Evolutionary conservation across 2,888 invertebrate species (phyloP).

Genomic region (Philereme transversata): DNA sequence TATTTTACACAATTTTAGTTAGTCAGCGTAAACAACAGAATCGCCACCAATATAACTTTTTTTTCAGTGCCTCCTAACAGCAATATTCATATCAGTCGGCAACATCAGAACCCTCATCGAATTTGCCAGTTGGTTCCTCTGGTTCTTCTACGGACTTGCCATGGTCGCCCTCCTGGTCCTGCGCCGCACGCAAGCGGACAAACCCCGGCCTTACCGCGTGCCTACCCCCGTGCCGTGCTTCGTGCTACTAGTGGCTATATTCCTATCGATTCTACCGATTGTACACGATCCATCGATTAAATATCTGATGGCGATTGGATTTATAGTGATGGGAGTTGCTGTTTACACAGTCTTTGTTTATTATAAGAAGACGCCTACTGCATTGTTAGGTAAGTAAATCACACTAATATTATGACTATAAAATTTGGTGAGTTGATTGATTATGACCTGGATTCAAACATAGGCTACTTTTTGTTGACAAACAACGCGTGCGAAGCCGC

Average conservation of each 20-base stretch:
- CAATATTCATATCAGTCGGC: slow-evolving; percentile 88
- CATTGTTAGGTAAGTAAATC: slow-evolving; percentile 86
- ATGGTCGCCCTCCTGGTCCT: slow-evolving; percentile 91
- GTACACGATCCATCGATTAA: slow-evolving; percentile 89
- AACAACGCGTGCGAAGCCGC: too few species aligned
- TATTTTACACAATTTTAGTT: too few species aligned
- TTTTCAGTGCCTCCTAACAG: slow-evolving; percentile 86
- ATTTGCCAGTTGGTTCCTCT: slow-evolving; percentile 93
- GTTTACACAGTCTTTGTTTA: slow-evolving; percentile 91
- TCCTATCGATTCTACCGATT: slow-evolving; percentile 90
- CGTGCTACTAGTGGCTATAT: slow-evolving; percentile 87
- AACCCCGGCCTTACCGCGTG: slow-evolving; percentile 89
- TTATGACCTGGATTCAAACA: too few species aligned
- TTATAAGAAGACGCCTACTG: slow-evolving; percentile 85
- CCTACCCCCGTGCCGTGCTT: slow-evolving; percentile 89
- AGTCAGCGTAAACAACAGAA: too few species aligned
- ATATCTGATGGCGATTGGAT: slow-evolving; percentile 89
- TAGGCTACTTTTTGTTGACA: too few species aligned
- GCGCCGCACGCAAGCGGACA: slow-evolving; percentile 87
- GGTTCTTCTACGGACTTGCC: slow-evolving; percentile 93
- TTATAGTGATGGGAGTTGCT: slow-evolving; percentile 87
- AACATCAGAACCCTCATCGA: slow-evolving; percentile 91
- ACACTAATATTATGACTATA: too few species aligned
- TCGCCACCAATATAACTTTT: too few species aligned
- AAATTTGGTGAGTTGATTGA: too few species aligned